phyloP scores from a whole-genome alignment of 2,797 vertebrate species.

The Prionace glauca region DNA sequence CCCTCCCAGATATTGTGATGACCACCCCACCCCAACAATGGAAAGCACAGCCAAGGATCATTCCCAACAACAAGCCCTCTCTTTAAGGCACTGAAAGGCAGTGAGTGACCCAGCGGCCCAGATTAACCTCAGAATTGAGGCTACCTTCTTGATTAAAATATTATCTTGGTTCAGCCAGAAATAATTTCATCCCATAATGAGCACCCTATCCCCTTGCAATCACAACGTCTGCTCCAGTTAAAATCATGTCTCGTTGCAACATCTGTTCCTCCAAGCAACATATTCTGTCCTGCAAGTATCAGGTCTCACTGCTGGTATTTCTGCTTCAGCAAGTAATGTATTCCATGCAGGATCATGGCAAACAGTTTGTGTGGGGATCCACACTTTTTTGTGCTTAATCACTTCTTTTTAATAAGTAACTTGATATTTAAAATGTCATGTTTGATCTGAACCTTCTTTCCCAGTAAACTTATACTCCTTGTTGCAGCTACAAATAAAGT shows the following conservation, averaged over 20 bases:
- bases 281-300: background rate
- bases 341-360: background rate
- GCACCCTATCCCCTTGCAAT: background rate
- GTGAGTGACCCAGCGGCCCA: background rate
- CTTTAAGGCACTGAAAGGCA: background rate
- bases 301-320: background rate
- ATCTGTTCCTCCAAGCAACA: too few species aligned
- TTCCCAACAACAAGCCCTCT: background rate
- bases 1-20: background rate
- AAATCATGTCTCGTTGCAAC: background rate
- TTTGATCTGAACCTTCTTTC: background rate
- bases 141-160: background rate
- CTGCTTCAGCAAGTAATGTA: background rate
- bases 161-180: background rate
- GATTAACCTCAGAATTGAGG: background rate
- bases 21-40: background rate
- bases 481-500: background rate
- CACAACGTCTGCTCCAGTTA: background rate
- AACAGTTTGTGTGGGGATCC: background rate
- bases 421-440: background rate
- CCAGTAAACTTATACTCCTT: background rate
- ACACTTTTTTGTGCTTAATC: background rate
- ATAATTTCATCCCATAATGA: background rate
- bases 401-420: background rate
- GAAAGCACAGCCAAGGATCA: background rate